A percentile compares a stretch with the other conserved stretches of the same genome.
Conservation (phyloP, 2,113 vertebrate genomes). For the Seriola aureovittata region DNA sequence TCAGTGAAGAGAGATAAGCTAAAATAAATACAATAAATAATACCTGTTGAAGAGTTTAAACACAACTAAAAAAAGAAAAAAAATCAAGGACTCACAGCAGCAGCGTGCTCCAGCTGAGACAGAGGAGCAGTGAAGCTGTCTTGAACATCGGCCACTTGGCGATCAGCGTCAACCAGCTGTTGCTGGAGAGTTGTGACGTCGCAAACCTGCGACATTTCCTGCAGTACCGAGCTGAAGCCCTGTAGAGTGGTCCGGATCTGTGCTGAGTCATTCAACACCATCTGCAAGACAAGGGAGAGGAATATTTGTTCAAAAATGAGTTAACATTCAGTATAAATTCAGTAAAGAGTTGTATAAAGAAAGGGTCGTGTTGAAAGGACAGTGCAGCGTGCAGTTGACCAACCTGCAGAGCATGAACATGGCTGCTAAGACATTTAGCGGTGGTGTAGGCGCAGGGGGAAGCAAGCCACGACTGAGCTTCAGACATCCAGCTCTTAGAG, state of each 20-base stretch:
- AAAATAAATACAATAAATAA: background rate
- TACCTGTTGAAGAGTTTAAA: background rate
- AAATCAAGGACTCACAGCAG: slow-evolving; percentile 85
- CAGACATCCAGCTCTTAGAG: slow-evolving; percentile 88
- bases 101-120: slow-evolving; percentile 87
- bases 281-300: slow-evolving; percentile 73
- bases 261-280: slow-evolving; percentile 91
- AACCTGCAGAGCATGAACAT: slow-evolving; percentile 87
- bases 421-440: slow-evolving; percentile 86
- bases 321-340: background rate
- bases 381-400: background rate
- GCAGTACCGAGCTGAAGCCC: slow-evolving; percentile 83
- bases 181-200: slow-evolving; percentile 83
- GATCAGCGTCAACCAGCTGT: slow-evolving; percentile 82
- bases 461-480: slow-evolving; percentile 86
- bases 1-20: background rate
- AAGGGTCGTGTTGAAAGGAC: background rate
- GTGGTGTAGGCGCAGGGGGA: slow-evolving; percentile 84
- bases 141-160: slow-evolving; percentile 84
- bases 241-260: slow-evolving; percentile 90
- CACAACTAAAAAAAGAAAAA: background rate
- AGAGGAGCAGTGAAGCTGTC: slow-evolving; percentile 86
- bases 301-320: no score
- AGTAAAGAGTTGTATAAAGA: background rate
- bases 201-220: slow-evolving; percentile 88